Conservation (phyloP, 1,140 invertebrate genomes). For the Akabosia matsudoensis region DNA sequence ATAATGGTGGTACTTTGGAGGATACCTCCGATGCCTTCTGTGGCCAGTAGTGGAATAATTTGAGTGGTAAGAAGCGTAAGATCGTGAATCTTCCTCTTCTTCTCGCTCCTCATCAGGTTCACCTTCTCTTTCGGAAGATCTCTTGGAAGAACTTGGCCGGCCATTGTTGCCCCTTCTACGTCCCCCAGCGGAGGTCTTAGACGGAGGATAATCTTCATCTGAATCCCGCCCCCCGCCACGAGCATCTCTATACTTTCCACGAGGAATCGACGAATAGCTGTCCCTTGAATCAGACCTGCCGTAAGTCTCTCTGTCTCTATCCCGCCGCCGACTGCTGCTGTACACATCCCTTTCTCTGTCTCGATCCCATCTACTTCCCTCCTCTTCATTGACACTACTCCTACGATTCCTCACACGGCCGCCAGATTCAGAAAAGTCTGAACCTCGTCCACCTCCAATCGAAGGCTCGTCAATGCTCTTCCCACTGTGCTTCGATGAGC, state of each 20-base stretch:
- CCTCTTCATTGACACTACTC: slow-evolving; percentile 20
- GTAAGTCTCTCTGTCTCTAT: slow-evolving; percentile 31
- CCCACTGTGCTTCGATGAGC: slow-evolving; percentile 45
- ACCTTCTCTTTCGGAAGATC: slow-evolving; percentile 12
- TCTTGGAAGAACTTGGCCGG: not conserved
- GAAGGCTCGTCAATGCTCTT: slow-evolving; percentile 23
- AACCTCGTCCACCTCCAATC: slow-evolving; percentile 24
- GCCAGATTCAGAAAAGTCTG: slow-evolving; percentile 42
- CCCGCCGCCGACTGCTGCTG: slow-evolving; percentile 5
- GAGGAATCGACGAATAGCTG: slow-evolving; percentile 16
- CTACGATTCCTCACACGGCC: not conserved
- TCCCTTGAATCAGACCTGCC: slow-evolving; percentile 29
- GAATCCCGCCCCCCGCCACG: slow-evolving; percentile 12
- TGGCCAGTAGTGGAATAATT: slow-evolving; percentile 30
- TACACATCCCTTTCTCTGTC: slow-evolving; percentile 28
- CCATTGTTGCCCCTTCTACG: not conserved
- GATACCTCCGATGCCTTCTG: slow-evolving; percentile 1
- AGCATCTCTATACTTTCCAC: slow-evolving; percentile 18
- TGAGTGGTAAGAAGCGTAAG: slow-evolving; percentile 39
- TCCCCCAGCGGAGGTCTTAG: slow-evolving; percentile 12
- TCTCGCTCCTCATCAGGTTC: slow-evolving; percentile 27
- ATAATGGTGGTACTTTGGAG: slow-evolving; percentile 25
- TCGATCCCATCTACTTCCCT: slow-evolving; percentile 1
- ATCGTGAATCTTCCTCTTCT: slow-evolving; percentile 45
- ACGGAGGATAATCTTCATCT: slow-evolving; percentile 31